Conservation (phyloP, 2,113 vertebrate species). For the Sturnus vulgaris region DNA sequence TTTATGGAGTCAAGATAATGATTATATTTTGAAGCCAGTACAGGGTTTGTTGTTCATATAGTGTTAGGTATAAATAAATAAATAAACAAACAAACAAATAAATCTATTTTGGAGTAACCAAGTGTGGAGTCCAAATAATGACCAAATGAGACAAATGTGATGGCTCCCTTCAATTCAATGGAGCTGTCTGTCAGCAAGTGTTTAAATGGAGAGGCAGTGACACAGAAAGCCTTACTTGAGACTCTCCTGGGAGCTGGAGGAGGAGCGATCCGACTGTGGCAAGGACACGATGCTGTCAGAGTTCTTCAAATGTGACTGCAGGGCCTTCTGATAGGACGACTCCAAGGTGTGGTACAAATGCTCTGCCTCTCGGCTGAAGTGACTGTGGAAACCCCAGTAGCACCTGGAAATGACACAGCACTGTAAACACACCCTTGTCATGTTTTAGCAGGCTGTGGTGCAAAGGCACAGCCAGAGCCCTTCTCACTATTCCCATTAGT, state of each 20-base stretch:
- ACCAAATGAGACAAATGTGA: neutral
- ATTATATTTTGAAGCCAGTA: neutral
- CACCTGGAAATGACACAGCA: conserved; percentile 75
- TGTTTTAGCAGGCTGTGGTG: neutral
- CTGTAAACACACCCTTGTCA: neutral
- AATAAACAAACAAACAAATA: neutral
- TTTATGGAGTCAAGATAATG: neutral
- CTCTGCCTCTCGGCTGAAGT: conserved; percentile 94
- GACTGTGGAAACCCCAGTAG: conserved; percentile 96
- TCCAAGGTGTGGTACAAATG: conserved; percentile 91
- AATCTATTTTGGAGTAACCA: neutral
- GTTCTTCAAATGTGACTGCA: conserved; percentile 94
- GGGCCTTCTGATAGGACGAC: conserved; percentile 94
- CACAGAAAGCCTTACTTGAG: conserved; percentile 84
- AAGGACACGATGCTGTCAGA: conserved; percentile 95
- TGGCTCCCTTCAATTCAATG: neutral
- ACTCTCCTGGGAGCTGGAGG: conserved; percentile 97
- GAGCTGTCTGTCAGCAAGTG: neutral
- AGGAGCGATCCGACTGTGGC: conserved; percentile 94
- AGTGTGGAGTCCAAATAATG: neutral
- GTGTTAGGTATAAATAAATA: neutral
- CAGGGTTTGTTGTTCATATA: neutral
- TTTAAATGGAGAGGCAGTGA: neutral
- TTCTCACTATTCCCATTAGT: neutral
- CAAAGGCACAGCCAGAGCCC: neutral